Evolutionary conservation across 2,113 vertebrate species (phyloP), one percentile per base, ranked within the genome.

Genomic region (Holacanthus passer): DNA sequence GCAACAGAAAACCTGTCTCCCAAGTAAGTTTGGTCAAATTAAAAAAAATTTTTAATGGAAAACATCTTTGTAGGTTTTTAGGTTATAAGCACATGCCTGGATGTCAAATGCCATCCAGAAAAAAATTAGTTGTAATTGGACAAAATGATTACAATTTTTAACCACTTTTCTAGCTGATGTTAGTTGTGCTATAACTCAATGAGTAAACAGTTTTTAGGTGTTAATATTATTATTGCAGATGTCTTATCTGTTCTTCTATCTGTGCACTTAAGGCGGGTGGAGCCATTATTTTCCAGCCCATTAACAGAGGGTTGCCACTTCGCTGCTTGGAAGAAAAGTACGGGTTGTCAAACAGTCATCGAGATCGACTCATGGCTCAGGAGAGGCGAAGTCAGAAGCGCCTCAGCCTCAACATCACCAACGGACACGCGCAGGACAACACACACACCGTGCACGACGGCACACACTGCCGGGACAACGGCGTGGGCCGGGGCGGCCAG

Each of bases 271-370:
- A 94, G 93, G 97, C 97, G 92, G 97, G 97, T 0, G 97, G 97
- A 4, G 97, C 97, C 74, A 95, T 99, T 90, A 97, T 99, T 93
- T 99, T 98, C 91, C 98, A 99, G 93, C 98, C 98, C 10, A 87
- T 99, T 92, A 99, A 98, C 94, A 92, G 98, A 83, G 95, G 88
- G 1, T 94, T 99, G 79, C 98, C 98, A 4, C 94, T 99, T 47
- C 95, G 97, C 77, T 97, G 95, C 89, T 89, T 99, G 77, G 97
- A 99, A 82, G 98, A 99, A 72, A 97, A 96, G 75, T 98, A 99
- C 0, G 94, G 96, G 6, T 29, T 94, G 35, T 93, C 94, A 32
- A 74, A 93, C 0, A 77, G 87, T 55, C 92, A 87, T 4, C 37
- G 88, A 9, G 95, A 95, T 59, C 85, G 89, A 82, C 87, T 80